Percentiles rank a stretch among this genome's conserved stretches.
Evolutionary conservation across 2,888 invertebrate genomes (phyloP).

Genomic region (Chrysina gloriosa): DNA sequence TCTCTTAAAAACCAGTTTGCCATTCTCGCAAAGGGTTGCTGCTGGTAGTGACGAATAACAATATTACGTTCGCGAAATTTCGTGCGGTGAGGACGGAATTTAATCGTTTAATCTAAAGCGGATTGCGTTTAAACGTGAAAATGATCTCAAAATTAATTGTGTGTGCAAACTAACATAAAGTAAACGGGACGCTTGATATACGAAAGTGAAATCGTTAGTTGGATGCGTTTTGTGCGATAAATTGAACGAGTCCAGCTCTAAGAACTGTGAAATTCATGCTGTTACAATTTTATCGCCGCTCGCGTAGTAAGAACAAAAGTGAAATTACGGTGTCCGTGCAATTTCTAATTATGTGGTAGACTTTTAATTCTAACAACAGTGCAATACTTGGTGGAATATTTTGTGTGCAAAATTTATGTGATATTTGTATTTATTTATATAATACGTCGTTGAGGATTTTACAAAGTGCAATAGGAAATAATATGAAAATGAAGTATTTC

Average conservation of each 20-base stretch:
- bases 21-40: conserved; percentile 29
- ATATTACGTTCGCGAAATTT: background rate
- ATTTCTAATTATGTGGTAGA: conserved; percentile 1
- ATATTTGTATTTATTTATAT: background rate
- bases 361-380: background rate
- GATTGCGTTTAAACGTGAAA: background rate
- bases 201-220: conserved; percentile 36
- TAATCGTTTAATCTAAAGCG: background rate
- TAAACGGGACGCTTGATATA: background rate
- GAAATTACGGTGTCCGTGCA: background rate
- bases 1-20: conserved; percentile 30
- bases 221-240: conserved; percentile 18
- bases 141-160: background rate
- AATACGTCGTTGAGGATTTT: background rate
- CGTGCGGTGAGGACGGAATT: background rate
- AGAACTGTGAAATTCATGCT: conserved; percentile 33
- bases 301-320: background rate
- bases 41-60: background rate
- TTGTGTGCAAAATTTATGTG: conserved; percentile 20
- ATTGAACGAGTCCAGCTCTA: background rate
- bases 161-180: background rate
- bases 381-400: conserved; percentile 5
- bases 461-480: conserved; percentile 10
- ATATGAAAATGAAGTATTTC: conserved; percentile 72
- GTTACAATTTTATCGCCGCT: background rate